These are phyloP conservation scores for Isurus oxyrinchus DNA, from an alignment of 2,113 vertebrate genomes.

Conservation along the genomic window DNA sequence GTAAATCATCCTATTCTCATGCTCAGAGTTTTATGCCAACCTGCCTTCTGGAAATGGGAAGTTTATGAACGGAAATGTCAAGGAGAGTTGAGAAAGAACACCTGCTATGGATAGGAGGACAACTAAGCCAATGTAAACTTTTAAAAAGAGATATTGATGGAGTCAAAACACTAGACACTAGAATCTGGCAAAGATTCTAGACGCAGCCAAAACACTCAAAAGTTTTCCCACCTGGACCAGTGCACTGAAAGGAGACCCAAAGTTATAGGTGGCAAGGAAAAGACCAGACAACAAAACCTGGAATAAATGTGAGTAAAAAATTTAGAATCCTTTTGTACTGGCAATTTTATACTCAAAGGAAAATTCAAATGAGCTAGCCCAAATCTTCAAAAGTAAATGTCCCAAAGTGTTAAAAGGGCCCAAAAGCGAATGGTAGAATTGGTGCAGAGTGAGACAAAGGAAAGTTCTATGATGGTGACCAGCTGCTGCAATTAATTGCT, in stretches of 20 bases:
- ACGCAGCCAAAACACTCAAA: not conserved
- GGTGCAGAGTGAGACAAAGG: not conserved
- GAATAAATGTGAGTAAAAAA: not conserved
- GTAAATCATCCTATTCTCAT: not conserved
- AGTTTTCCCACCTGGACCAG: not conserved
- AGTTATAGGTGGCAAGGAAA: not conserved
- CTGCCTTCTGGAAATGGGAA: not conserved
- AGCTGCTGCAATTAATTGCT: not conserved
- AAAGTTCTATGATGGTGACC: not conserved
- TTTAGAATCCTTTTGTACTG: not conserved
- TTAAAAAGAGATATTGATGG: not conserved
- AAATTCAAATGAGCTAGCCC: not conserved
- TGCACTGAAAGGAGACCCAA: not conserved
- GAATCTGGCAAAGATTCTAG: not conserved
- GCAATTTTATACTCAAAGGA: not conserved
- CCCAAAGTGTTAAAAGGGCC: not conserved
- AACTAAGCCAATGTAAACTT: not conserved
- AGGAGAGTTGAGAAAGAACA: not conserved
- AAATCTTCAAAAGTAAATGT: not conserved
- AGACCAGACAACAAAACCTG: not conserved
- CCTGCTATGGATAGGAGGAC: not conserved
- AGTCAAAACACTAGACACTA: not conserved
- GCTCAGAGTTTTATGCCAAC: not conserved
- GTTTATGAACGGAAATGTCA: not conserved
- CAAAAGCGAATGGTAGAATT: not conserved